phyloP scores from a whole-genome alignment of 92 coral and sea anemone species.

The Bergia sp. region DNA sequence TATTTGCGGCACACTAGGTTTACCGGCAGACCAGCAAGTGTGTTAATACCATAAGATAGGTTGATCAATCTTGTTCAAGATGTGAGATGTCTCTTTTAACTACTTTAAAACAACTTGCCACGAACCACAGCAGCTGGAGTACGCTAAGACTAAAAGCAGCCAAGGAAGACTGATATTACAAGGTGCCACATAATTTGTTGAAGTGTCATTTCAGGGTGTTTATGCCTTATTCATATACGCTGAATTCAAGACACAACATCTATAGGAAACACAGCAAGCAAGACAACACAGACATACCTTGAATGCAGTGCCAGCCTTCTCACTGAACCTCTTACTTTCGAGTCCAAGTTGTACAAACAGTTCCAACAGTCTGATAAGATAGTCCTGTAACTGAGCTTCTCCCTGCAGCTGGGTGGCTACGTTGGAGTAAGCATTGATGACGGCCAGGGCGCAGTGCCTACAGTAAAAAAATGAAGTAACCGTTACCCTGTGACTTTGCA shows the following conservation, averaged over 20 bases:
- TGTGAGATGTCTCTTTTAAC: too few species aligned
- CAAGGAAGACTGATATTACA: background rate
- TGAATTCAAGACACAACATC: too few species aligned
- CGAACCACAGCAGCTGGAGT: background rate
- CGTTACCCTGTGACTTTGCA: background rate
- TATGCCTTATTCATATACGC: too few species aligned
- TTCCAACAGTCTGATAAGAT: conserved; percentile 87
- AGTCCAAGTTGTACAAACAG: conserved; percentile 97
- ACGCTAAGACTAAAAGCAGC: background rate
- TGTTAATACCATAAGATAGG: too few species aligned
- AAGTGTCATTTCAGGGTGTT: background rate
- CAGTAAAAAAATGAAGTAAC: background rate
- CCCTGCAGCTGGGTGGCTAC: conserved; percentile 88
- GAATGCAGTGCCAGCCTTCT: conserved; percentile 78
- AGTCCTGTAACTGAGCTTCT: conserved; percentile 83
- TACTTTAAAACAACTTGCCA: too few species aligned
- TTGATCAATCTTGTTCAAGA: too few species aligned
- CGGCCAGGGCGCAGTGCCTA: conserved; percentile 97
- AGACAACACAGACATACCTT: conserved; percentile 56
- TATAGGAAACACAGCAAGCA: background rate
- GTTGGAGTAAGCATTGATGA: conserved; percentile 86
- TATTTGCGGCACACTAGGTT: too few species aligned
- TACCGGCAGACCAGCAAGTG: too few species aligned
- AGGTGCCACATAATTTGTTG: background rate
- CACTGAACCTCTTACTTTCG: conserved; percentile 95